Evolutionary conservation across 64 coral and sea anemone species (phyloP).

Genomic region (Montipora foliosa): DNA sequence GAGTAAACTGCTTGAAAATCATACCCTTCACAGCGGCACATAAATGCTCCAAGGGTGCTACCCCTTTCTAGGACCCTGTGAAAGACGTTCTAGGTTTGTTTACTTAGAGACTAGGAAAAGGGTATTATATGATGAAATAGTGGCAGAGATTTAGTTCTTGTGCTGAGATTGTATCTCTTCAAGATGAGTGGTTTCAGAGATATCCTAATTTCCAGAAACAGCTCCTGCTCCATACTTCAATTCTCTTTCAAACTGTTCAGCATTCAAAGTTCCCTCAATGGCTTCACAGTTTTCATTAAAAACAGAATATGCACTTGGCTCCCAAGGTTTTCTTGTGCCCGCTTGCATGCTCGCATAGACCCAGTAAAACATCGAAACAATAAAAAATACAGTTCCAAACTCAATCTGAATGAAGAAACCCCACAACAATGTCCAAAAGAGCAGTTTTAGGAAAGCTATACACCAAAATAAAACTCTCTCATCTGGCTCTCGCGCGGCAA

Average conservation of each 20-base stretch:
- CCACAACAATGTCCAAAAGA: constrained; percentile 91
- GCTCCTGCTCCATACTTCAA: constrained; percentile 96
- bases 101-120: no score
- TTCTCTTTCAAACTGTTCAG: constrained; percentile 95
- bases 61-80: no score
- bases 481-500: background rate
- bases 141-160: no score
- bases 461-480: constrained; percentile 10
- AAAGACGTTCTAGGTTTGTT: no score
- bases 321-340: constrained; percentile 85
- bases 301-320: constrained; percentile 97
- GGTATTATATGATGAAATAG: no score
- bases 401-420: constrained; percentile 93
- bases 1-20: no score
- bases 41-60: no score
- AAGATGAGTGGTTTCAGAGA: background rate
- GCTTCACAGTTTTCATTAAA: constrained; percentile 98
- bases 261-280: constrained; percentile 94
- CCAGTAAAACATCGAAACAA: constrained; percentile 96
- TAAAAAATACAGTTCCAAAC: constrained; percentile 94
- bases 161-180: background rate
- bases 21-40: no score
- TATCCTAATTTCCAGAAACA: constrained; percentile 43
- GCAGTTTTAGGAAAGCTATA: constrained; percentile 78
- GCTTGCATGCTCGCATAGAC: constrained; percentile 87